phyloP scores from a whole-genome alignment of 2,888 invertebrate species.

The Rhynchonema sp. region DNA sequence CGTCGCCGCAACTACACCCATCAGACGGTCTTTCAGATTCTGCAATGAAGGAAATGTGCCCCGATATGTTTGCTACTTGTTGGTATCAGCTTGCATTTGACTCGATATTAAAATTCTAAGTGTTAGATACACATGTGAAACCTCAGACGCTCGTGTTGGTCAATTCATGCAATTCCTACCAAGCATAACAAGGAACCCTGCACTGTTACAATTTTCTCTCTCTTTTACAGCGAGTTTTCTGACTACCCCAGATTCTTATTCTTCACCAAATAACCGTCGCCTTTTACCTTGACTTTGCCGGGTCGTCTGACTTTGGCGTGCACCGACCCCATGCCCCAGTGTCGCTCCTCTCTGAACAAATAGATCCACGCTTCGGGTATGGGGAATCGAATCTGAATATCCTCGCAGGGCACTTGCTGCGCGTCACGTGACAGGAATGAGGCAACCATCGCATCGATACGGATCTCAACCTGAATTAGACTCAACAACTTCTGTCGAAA shows the following conservation, averaged over 20 bases:
- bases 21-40: slow-evolving; percentile 26
- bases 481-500: no score
- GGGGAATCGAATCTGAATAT: slow-evolving; percentile 74
- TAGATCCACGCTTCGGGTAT: slow-evolving; percentile 99
- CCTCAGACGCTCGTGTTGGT: no score
- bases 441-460: slow-evolving; percentile 83
- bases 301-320: slow-evolving; percentile 54
- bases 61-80: no score
- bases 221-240: no score
- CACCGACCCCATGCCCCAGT: slow-evolving; percentile 89
- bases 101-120: no score
- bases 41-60: slow-evolving; percentile 11
- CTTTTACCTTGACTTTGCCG: slow-evolving; percentile 38
- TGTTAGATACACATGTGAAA: no score
- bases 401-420: slow-evolving; percentile 80
- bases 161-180: no score
- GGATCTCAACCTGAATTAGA: slow-evolving; percentile 68
- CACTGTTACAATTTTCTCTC: no score
- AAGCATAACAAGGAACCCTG: no score
- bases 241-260: no score
- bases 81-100: no score
- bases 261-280: background rate
- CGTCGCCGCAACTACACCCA: slow-evolving; percentile 65
- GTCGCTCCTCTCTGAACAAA: slow-evolving; percentile 70
- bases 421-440: slow-evolving; percentile 86